Evolutionary conservation across 2,113 vertebrate species (phyloP).

Genomic region (Bettongia penicillata): DNA sequence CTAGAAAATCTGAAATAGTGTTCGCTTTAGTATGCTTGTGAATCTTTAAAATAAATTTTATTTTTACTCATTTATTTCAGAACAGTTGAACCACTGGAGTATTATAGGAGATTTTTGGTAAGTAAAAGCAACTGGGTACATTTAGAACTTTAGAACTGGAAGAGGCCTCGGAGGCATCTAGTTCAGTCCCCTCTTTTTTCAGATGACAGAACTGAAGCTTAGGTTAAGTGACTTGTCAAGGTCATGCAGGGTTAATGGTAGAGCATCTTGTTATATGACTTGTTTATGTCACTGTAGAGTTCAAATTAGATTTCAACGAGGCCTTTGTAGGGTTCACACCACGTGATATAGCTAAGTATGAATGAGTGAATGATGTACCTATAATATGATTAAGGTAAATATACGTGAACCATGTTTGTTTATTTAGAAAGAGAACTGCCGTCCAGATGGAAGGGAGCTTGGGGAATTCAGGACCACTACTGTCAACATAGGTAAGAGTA

Average conservation of each 20-base stretch:
- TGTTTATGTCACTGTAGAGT: background rate
- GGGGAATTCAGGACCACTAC: constrained; percentile 96
- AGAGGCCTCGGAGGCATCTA: background rate
- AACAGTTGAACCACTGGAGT: constrained; percentile 96
- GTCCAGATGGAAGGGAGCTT: constrained; percentile 95
- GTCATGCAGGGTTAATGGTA: background rate
- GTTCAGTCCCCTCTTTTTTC: background rate
- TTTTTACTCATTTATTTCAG: constrained; percentile 82
- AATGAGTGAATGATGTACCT: background rate
- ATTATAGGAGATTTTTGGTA: constrained; percentile 96
- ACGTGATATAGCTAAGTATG: constrained; percentile 6
- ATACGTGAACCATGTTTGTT: constrained; percentile 10
- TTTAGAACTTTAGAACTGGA: background rate
- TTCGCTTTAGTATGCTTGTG: constrained; percentile 15
- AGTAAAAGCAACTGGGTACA: constrained; percentile 69
- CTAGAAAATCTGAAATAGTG: background rate
- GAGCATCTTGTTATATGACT: background rate
- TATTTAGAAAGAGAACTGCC: constrained; percentile 95
- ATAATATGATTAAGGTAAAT: background rate
- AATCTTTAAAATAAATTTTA: background rate
- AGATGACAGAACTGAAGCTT: background rate
- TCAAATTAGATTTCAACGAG: constrained; percentile 4
- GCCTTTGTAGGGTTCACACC: background rate
- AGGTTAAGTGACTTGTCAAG: background rate
- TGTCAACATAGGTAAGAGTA: constrained; percentile 93